phyloP scores from a whole-genome alignment of 2,113 vertebrate species.

The Cynocephalus volans region DNA sequence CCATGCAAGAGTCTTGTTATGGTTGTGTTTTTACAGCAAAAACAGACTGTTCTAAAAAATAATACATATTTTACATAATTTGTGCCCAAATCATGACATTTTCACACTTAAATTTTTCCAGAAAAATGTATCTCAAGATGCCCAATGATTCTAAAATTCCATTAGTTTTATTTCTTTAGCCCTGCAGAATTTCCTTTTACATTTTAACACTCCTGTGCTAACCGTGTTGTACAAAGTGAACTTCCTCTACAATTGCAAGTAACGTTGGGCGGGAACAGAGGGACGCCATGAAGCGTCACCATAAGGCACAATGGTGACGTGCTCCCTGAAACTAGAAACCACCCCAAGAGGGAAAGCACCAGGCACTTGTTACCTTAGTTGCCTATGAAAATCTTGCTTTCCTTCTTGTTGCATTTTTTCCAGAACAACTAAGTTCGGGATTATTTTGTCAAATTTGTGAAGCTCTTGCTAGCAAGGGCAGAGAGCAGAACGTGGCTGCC shows the following conservation, averaged over 20 bases:
- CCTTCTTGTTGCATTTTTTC: not conserved
- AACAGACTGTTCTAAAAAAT: not conserved
- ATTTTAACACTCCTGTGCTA: not conserved
- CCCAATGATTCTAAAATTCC: not conserved
- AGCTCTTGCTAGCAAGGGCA: not conserved
- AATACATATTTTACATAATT: not conserved
- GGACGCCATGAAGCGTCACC: not conserved
- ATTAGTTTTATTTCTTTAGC: not conserved
- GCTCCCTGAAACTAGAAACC: not conserved
- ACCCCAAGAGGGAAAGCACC: accelerated
- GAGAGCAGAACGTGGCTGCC: accelerated
- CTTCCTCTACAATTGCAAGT: not conserved
- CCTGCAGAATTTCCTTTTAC: not conserved
- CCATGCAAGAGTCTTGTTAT: not conserved
- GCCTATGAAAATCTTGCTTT: not conserved
- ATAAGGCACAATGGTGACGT: accelerated
- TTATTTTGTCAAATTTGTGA: not conserved
- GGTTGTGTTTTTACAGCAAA: not conserved
- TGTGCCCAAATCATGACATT: not conserved
- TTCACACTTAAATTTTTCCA: not conserved
- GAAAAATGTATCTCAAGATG: not conserved
- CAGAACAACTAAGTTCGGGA: not conserved
- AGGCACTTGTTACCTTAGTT: accelerated
- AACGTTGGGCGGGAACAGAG: not conserved
- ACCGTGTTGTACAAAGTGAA: not conserved